phyloP scores from a whole-genome alignment of 2,113 vertebrate genomes.

The Speoplatyrhinus poulsoni region DNA sequence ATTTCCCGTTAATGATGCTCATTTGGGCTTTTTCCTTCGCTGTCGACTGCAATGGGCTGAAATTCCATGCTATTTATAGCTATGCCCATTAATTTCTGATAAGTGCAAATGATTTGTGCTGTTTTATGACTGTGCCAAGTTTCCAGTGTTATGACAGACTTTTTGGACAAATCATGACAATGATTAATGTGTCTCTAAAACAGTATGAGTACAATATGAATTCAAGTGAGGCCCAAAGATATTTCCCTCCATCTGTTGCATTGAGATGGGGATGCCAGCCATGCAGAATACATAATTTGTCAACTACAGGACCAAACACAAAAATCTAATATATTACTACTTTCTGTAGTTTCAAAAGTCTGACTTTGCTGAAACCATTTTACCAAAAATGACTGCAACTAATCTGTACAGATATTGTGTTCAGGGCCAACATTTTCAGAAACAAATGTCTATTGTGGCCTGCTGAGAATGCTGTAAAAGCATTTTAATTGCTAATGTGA shows the following conservation, averaged over 20 bases:
- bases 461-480: slow-evolving; percentile 42
- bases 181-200: slow-evolving; percentile 57
- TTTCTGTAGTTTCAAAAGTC: slow-evolving; percentile 21
- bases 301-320: slow-evolving; percentile 7
- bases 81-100: slow-evolving; percentile 58
- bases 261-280: slow-evolving; percentile 37
- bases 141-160: slow-evolving; percentile 57
- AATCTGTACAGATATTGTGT: slow-evolving; percentile 23
- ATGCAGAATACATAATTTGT: slow-evolving; percentile 32
- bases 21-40: slow-evolving; percentile 39
- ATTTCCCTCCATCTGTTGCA: slow-evolving; percentile 27
- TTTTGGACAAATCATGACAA: slow-evolving; percentile 24
- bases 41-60: slow-evolving; percentile 30
- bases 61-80: slow-evolving; percentile 40
- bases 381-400: slow-evolving; percentile 7
- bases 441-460: slow-evolving; percentile 77
- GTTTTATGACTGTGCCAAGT: slow-evolving; percentile 56
- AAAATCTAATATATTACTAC: slow-evolving; percentile 7
- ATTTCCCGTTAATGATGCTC: slow-evolving; percentile 55
- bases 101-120: slow-evolving; percentile 52
- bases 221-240: slow-evolving; percentile 27
- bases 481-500: slow-evolving; percentile 27
- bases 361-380: slow-evolving; percentile 1
- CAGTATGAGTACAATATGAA: slow-evolving; percentile 14
- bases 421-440: slow-evolving; percentile 35